Percentiles rank a stretch among this genome's conserved stretches.
These are phyloP conservation scores for Trochalopteron elliotii DNA, from an alignment of 2,113 vertebrate species.

Conservation along the genomic window DNA sequence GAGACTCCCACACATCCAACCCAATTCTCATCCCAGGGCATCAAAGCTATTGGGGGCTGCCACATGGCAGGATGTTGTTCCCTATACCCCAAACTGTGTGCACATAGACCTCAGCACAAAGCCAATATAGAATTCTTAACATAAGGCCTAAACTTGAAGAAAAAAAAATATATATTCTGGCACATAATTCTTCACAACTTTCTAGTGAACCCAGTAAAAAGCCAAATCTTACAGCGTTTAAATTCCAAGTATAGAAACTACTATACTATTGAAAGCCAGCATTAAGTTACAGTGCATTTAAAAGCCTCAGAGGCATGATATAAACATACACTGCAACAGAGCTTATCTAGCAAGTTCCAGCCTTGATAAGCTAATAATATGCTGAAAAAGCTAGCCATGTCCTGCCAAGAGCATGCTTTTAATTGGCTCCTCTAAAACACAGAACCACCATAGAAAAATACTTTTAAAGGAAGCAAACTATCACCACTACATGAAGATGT, in stretches of 20 bases:
- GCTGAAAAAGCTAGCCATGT: not conserved
- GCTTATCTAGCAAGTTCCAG: not conserved
- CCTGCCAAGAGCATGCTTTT: not conserved
- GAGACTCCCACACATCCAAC: not conserved
- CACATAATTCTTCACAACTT: not conserved
- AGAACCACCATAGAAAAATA: not conserved
- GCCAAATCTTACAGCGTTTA: not conserved
- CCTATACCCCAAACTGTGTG: accelerated
- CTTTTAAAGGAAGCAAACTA: not conserved
- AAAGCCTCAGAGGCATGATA: not conserved
- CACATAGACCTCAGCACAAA: not conserved
- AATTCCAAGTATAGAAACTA: not conserved
- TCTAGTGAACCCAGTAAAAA: not conserved
- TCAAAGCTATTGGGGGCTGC: not conserved
- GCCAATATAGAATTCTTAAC: not conserved
- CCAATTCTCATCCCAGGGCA: not conserved
- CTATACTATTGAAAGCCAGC: not conserved
- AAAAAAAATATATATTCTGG: not conserved
- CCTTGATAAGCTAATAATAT: not conserved
- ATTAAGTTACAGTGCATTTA: not conserved
- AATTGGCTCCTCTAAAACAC: not conserved
- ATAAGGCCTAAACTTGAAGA: not conserved
- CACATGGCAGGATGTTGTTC: not conserved
- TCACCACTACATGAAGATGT: not conserved
- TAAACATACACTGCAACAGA: not conserved